A percentile compares a stretch with the other conserved stretches of the same genome.
phyloP scores from a whole-genome alignment of 2,797 vertebrate genomes.

The Manis crassicaudata region DNA sequence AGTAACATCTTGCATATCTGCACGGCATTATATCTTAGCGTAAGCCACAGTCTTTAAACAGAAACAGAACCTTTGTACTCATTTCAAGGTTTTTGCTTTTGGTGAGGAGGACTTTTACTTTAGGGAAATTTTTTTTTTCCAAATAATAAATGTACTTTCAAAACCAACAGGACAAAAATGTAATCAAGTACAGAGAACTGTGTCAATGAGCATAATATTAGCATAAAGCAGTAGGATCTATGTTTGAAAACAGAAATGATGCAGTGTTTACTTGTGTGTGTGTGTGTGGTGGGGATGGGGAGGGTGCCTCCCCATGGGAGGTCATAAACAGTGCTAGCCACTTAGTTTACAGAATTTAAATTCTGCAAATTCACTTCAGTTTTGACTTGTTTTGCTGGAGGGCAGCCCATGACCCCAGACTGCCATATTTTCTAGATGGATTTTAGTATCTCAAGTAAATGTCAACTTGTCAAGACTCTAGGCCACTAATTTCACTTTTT shows the following conservation, averaged over 20 bases:
- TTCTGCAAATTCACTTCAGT: slow-evolving; percentile 55
- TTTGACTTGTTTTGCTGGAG: slow-evolving; percentile 15
- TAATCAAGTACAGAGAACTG: background rate
- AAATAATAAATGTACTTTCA: slow-evolving; percentile 17
- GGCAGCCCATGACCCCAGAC: background rate
- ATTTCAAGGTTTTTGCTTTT: background rate
- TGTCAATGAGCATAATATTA: background rate
- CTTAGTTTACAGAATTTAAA: slow-evolving; percentile 19
- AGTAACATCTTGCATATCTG: slow-evolving; percentile 22
- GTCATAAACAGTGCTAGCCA: background rate
- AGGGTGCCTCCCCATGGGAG: background rate
- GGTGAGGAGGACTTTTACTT: background rate
- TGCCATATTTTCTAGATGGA: slow-evolving; percentile 15
- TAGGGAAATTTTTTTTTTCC: background rate
- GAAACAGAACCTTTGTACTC: background rate
- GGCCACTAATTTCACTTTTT: slow-evolving; percentile 11
- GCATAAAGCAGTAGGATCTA: background rate
- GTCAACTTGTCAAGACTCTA: slow-evolving; percentile 61
- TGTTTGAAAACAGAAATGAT: background rate
- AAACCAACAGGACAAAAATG: background rate
- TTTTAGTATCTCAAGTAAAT: slow-evolving; percentile 65
- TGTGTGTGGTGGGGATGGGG: accelerated
- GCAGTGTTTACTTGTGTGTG: no score
- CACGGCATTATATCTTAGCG: background rate
- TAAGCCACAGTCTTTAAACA: slow-evolving; percentile 47